These are phyloP conservation scores for Clarias macrocephalus DNA, from an alignment of 2,113 vertebrate species.

Conservation along the genomic window DNA sequence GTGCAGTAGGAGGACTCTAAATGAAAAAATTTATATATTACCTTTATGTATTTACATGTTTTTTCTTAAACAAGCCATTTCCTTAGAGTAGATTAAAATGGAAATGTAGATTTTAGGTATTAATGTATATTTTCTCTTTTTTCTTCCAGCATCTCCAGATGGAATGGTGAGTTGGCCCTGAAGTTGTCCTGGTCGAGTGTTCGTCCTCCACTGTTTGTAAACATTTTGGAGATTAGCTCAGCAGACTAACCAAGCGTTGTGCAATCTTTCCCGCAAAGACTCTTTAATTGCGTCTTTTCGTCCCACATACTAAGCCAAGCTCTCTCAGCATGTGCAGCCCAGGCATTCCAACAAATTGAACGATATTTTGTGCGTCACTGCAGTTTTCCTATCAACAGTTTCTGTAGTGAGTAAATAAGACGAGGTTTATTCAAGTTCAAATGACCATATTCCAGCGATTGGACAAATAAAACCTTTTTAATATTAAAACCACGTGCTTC, in stretches of 20 bases:
- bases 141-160: conserved; percentile 80
- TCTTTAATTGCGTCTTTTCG: conserved; percentile 14
- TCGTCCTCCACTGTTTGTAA: conserved; percentile 34
- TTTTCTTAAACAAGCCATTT: not conserved
- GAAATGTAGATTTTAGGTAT: not conserved
- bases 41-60: not conserved
- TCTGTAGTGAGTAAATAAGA: conserved; percentile 2
- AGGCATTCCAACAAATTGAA: not conserved
- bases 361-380: conserved; percentile 21
- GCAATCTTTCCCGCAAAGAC: conserved; percentile 16
- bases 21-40: not conserved
- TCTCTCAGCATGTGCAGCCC: not conserved
- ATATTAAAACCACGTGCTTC: not conserved
- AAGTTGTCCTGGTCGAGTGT: conserved; percentile 26
- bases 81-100: not conserved
- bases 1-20: not conserved
- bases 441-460: not conserved
- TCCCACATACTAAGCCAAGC: conserved; percentile 1
- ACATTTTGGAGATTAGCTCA: conserved; percentile 23
- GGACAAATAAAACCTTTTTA: not conserved
- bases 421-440: not conserved
- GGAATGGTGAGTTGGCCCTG: conserved; percentile 83
- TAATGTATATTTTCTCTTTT: conserved; percentile 6
- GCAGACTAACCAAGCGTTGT: not conserved
- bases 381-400: not conserved